Base-by-base conservation (phyloP, 2,113 vertebrate species). In the Callipepla californica region DNA sequence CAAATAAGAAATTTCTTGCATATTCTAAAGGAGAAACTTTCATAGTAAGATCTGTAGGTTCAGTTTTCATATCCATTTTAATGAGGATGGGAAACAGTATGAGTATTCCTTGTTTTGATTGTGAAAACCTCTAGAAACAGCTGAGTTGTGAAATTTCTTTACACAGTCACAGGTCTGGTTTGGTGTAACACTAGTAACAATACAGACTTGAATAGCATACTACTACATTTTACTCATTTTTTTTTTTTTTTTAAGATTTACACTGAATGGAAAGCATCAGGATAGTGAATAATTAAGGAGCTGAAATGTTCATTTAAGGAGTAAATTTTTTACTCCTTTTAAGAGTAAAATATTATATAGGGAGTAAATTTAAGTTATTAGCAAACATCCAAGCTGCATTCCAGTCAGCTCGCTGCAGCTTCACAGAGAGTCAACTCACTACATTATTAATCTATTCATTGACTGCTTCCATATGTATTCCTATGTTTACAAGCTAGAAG, bases 321-420 rank as follows among this genome's bases (percentile, higher is more conserved):
- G n/a, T n/a, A n/a, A n/a, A n/a, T n/a, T n/a, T n/a, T n/a, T n/a
- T n/a, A n/a, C n/a, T n/a, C n/a, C n/a, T n/a, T n/a, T n/a, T n/a
- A n/a, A 94, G 84, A 16, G 57, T 67, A 87, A 28, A 22, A 47
- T 90, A 83, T 89, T 70, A 40, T n/a, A 81, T 74, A 51, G 14
- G 73, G 89, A 91, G 77, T 61, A 95, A 94, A 96, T 90, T 87
- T 75, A 90, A 75, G 14, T 51, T 42, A 38, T 77, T 95, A 93
- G 42, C 34, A 92, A 69, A 58, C 1, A 81, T 81, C 45, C 85
- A 91, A 81, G 20, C 28, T 87, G 13, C 25, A 65, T 96, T 55
- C 53, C 19, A 76, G 62, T 91, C 5, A 18, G 7, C 55, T 95
- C 26, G 18, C 51, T 85, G 58, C 80, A 95, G 66, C 66, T 95